Evolutionary conservation across 2,888 invertebrate genomes (phyloP).

Genomic region (Nyleta sp.): DNA sequence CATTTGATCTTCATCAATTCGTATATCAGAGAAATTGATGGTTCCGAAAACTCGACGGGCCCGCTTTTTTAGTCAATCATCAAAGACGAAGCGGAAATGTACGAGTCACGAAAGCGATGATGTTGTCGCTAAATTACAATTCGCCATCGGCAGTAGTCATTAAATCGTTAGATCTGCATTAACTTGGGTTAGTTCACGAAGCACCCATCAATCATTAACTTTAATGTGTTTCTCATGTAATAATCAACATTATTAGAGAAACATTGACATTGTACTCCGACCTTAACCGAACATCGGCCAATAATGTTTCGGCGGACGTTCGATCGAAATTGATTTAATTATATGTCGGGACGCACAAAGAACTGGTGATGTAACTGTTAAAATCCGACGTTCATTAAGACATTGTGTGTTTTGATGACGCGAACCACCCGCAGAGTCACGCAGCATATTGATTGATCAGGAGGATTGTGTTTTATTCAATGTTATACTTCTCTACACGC

Average conservation of each 20-base stretch:
- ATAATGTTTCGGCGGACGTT: slow-evolving; percentile 10
- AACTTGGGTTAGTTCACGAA: slow-evolving; percentile 74
- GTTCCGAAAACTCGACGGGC: slow-evolving; percentile 2
- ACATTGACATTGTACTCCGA: no score
- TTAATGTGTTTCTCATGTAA: no score
- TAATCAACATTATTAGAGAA: no score
- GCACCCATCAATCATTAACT: no score
- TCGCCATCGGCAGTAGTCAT: slow-evolving; percentile 76
- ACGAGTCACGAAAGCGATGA: slow-evolving; percentile 75
- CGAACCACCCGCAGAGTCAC: slow-evolving; percentile 30
- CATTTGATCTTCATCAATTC: no score
- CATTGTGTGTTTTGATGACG: slow-evolving; percentile 37
- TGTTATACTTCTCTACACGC: neutral
- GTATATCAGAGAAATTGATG: slow-evolving; percentile 16
- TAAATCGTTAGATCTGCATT: slow-evolving; percentile 80
- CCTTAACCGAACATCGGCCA: slow-evolving; percentile 23
- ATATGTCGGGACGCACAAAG: slow-evolving; percentile 23
- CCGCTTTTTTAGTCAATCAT: slow-evolving; percentile 32
- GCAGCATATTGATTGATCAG: slow-evolving; percentile 40
- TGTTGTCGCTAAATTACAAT: slow-evolving; percentile 74
- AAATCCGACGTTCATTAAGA: slow-evolving; percentile 33
- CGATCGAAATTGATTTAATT: slow-evolving; percentile 53
- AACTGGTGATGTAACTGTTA: slow-evolving; percentile 17
- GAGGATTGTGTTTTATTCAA: slow-evolving; percentile 19
- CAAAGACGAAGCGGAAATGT: slow-evolving; percentile 60